Evolutionary conservation across 2,113 vertebrate genomes (phyloP), one percentile per base, ranked within the genome.

Genomic region (Nerophis ophidion): DNA sequence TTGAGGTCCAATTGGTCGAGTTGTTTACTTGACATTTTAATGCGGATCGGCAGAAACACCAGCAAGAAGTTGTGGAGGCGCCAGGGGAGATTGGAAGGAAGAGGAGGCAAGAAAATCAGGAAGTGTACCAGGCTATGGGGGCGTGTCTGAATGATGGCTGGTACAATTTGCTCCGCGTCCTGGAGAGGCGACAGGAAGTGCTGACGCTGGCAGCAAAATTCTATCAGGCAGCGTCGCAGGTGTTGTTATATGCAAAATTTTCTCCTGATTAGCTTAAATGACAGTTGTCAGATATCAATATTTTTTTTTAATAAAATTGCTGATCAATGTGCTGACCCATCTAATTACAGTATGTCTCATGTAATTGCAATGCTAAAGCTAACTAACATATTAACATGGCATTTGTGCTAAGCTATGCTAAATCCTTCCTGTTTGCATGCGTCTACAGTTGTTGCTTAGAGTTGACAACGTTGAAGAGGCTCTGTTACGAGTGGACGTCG

Each of bases 391-490:
- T 38, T 6, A 8, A 7, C 36, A 38, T 38, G 36, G 8, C 8
- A 6, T 38, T 38, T 38, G 36, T 8, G 36, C 36, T 38, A 38
- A 38, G 6, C 5, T 8, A 38, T 7, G 36, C 8, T 38, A 38
- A 40, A 40, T 26, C 26, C 26, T 26, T 26, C 38, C 7, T 40
- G 38, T 40, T 38, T 38, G 7, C 8, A 40, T 40, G 38, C 8
- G 38, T 40, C 47, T 59, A 10, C 70, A 97, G 95, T 95, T 97
- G 88, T 84, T 92, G 61, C 74, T 84, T 58, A 90, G 91, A 78
- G 92, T 97, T 42, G 89, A 93, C 62, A 84, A 91, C 82, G 85
- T 90, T 17, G 93, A 95, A 86, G 90, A 89, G 44, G 90, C 93
- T 14, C 85, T 92, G 74, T 80, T 82, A 10, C 8, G 51, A 36